phyloP scores from a whole-genome alignment of 2,113 vertebrate genomes.

The Bufo gargarizans region DNA sequence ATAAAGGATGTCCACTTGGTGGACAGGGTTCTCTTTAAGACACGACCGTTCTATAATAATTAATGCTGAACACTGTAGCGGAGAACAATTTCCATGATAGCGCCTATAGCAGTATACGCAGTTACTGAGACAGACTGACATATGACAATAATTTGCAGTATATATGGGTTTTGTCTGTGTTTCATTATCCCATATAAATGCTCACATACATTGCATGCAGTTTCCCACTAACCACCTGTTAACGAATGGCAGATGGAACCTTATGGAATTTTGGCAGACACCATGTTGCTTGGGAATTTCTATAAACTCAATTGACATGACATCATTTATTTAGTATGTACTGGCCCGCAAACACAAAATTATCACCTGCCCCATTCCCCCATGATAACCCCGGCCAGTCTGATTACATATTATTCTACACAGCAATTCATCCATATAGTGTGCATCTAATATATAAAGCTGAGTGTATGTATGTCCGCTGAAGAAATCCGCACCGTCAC shows the following conservation, averaged over 20 bases:
- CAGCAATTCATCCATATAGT: not conserved
- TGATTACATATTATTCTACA: not conserved
- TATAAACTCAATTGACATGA: slow-evolving; percentile 2
- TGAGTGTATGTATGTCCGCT: too few species aligned
- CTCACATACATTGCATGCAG: not conserved
- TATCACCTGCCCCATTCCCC: not conserved
- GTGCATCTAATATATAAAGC: too few species aligned
- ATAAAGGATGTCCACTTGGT: too few species aligned
- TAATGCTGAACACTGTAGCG: not conserved
- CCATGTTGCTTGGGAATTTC: not conserved
- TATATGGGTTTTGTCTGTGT: too few species aligned
- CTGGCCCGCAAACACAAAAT: not conserved
- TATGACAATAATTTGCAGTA: not conserved
- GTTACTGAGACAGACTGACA: not conserved
- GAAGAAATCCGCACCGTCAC: too few species aligned
- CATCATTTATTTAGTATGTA: slow-evolving; percentile 13
- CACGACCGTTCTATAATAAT: not conserved
- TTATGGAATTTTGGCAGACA: not conserved
- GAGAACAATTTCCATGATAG: not conserved
- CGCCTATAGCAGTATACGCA: not conserved
- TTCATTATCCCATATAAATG: not conserved
- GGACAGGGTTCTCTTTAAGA: too few species aligned
- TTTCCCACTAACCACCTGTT: not conserved
- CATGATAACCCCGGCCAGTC: not conserved
- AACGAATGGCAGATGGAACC: not conserved